These are phyloP conservation scores for Campylorhamphus procurvoides DNA, from an alignment of 2,113 vertebrate genomes.

Conservation along the genomic window DNA sequence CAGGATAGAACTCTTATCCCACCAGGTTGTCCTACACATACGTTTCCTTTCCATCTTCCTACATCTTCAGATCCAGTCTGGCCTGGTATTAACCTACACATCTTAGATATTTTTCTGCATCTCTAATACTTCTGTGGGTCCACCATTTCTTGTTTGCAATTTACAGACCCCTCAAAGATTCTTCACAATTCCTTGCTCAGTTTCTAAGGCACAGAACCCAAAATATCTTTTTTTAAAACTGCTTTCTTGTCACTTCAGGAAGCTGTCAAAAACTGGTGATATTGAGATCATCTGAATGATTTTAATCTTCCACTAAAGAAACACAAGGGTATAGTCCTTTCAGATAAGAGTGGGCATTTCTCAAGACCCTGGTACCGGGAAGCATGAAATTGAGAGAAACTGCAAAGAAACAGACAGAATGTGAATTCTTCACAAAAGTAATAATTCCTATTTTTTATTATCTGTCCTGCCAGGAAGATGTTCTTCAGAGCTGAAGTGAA, in stretches of 20 bases:
- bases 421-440: background rate
- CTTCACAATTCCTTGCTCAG: background rate
- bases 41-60: background rate
- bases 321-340: background rate
- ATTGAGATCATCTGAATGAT: background rate
- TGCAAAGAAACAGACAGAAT: background rate
- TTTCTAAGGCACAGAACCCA: background rate
- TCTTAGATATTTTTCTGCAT: background rate
- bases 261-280: background rate
- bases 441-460: background rate
- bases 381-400: background rate
- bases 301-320: background rate
- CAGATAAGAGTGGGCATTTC: background rate
- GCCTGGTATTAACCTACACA: background rate
- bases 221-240: slow-evolving; percentile 14
- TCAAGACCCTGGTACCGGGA: background rate
- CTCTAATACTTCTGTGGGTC: background rate
- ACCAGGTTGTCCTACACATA: background rate
- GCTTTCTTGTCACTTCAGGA: slow-evolving; percentile 38
- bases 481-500: background rate
- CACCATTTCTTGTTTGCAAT: background rate
- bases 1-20: background rate
- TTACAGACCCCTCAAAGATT: background rate
- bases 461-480: background rate
- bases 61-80: background rate